phyloP scores from a whole-genome alignment of 2,888 invertebrate species.

The Phlogophora meticulosa region DNA sequence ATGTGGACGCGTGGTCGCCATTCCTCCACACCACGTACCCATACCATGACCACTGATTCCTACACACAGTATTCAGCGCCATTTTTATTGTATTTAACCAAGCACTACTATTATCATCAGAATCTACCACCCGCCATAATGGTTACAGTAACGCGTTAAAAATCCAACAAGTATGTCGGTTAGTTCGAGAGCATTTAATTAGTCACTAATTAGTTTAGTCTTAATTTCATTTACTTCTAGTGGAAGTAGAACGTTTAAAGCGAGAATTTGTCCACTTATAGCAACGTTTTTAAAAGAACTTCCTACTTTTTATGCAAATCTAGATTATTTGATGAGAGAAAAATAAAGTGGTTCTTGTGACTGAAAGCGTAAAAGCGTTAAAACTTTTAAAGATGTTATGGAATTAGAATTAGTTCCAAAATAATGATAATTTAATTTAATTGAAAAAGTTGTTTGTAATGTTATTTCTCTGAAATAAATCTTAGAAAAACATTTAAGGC shows the following conservation, averaged over 20 bases:
- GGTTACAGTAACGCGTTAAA: constrained; percentile 38
- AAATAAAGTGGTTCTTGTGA: constrained; percentile 11
- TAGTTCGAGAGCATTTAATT: constrained; percentile 62
- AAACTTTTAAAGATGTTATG: constrained; percentile 12
- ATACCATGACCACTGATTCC: too few species aligned
- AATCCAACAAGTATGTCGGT: constrained; percentile 40
- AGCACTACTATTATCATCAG: constrained; percentile 12
- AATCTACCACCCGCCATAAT: constrained; percentile 24
- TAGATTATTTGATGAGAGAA: constrained; percentile 30
- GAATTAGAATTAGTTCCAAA: neutral
- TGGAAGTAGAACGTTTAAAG: constrained; percentile 36
- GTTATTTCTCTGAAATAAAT: neutral
- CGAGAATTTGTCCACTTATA: constrained; percentile 50
- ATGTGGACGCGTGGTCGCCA: too few species aligned
- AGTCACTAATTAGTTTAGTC: constrained; percentile 61
- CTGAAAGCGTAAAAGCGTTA: neutral
- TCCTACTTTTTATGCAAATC: constrained; percentile 28
- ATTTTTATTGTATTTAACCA: too few species aligned
- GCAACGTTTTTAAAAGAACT: constrained; percentile 40
- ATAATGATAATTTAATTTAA: neutral
- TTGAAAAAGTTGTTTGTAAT: constrained; percentile 6
- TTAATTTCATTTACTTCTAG: constrained; percentile 59
- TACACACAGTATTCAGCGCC: too few species aligned
- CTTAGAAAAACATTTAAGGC: neutral
- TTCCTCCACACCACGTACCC: too few species aligned